Conservation (phyloP, 2,797 vertebrate species). For the Acipenser oxyrinchus region DNA sequence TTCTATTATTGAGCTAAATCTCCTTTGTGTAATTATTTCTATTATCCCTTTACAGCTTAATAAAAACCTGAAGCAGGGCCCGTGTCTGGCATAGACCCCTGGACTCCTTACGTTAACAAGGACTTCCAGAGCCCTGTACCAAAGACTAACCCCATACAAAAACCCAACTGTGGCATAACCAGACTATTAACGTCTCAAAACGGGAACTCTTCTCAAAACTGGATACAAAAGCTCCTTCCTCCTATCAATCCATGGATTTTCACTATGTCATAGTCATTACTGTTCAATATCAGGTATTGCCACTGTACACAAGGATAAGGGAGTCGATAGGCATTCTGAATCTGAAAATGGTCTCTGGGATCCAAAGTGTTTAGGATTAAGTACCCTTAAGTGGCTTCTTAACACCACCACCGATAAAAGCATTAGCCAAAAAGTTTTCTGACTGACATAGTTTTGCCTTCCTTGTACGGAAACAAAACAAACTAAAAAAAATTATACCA, state of each 20-base stretch:
- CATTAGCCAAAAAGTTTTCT: no score
- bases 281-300: no score
- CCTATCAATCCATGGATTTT: slow-evolving; percentile 3
- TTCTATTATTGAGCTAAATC: slow-evolving; percentile 38
- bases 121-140: slow-evolving; percentile 27
- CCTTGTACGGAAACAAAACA: no score
- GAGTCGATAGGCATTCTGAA: no score
- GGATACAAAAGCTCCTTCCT: slow-evolving; percentile 27
- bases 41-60: slow-evolving; percentile 38
- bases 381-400: no score
- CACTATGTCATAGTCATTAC: not conserved
- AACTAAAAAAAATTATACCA: no score
- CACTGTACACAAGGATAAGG: no score
- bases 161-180: slow-evolving; percentile 35
- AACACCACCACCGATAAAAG: no score
- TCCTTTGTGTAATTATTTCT: slow-evolving; percentile 28
- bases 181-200: slow-evolving; percentile 27
- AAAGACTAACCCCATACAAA: slow-evolving; percentile 33
- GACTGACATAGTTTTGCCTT: no score
- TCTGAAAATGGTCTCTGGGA: no score
- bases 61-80: not conserved
- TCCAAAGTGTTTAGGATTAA: no score
- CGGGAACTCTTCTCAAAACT: slow-evolving; percentile 23
- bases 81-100: slow-evolving; percentile 27
- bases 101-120: not conserved